Evolutionary conservation across 2,888 invertebrate species (phyloP), one percentile per base, ranked within the genome.

Genomic region (Agriotes lineatus): DNA sequence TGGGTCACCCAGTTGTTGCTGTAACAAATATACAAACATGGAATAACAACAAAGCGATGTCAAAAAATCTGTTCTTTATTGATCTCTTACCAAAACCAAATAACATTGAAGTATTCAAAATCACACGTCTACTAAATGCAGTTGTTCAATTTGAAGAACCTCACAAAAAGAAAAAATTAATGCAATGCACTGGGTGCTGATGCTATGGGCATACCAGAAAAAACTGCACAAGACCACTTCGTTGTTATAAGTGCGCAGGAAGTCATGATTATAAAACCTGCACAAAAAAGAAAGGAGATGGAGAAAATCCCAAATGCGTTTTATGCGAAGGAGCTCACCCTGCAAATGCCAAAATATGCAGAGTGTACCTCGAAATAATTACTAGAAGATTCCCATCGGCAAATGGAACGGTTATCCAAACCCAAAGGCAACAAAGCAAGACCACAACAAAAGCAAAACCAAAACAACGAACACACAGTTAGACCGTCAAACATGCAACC

Each of bases 121-220:
- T 45, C 19, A 45, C 19, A 45, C 45, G 20, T n/a, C 16, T 45
- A 18, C 45, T 45, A 14, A 45, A 44, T 44, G 44, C 44, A n/a
- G 44, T 44, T 5, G 44, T 16, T 16, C 44, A 44, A 44, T 44
- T 18, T 45, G 19, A 45, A 45, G 19, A 45, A 19, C 20, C 45
- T 4, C 12, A 45, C 45, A 45, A 45, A 45, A 45, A 45, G 16
- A 3, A 45, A 45, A 19, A 45, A 45, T 2, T 14, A 44, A 16
- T 6, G 19, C 44, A 45, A 20, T 45, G 45, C 19, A 45, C 45
- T 45, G 20, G 19, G 1, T 19, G 18, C 19, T 45, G 12, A 20
- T 22, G 20, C 19, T 45, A 45, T 45, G 45, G 19, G 20, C 19
- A 18, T 18, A 45, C 19, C n/a, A 44, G 44, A n/a, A 44, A 44